These are phyloP conservation scores for Drosophila ochracea DNA, from an alignment of 2,888 invertebrate genomes.

Conservation along the genomic window DNA sequence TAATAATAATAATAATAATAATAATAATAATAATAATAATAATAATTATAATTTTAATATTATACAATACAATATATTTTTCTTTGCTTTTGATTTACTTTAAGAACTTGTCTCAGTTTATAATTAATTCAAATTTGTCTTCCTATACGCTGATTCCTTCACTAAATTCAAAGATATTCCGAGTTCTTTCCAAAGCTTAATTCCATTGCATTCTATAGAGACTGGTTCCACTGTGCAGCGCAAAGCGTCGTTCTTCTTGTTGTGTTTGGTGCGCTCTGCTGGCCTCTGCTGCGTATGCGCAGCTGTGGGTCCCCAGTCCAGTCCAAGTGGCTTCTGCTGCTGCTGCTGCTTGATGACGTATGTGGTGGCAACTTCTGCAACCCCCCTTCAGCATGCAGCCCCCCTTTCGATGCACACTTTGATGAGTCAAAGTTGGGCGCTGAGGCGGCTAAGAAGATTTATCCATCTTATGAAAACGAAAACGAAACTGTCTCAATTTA, in stretches of 20 bases:
- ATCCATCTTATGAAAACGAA: constrained; percentile 71
- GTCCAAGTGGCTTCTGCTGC: constrained; percentile 17
- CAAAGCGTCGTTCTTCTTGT: constrained; percentile 22
- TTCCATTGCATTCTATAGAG: neutral
- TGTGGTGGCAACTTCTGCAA: constrained; percentile 27
- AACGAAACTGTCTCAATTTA: constrained; percentile 66
- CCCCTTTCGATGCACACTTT: constrained; percentile 1
- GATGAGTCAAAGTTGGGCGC: constrained; percentile 52
- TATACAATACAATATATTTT: too few relatives aligned
- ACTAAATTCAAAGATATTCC: neutral
- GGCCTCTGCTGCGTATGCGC: constrained; percentile 60
- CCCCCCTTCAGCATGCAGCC: neutral
- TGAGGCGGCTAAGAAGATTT: constrained; percentile 45
- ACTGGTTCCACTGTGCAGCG: constrained; percentile 33
- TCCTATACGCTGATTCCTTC: neutral
- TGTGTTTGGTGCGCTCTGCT: constrained; percentile 19
- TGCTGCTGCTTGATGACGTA: constrained; percentile 59
- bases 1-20: too few relatives aligned
- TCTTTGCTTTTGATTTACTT: neutral
- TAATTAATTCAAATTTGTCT: neutral
- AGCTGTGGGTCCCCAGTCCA: constrained; percentile 54
- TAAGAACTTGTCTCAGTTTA: neutral
- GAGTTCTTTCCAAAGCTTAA: neutral
- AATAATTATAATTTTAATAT: neutral
- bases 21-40: too few relatives aligned